Evolutionary conservation across 2,797 vertebrate genomes (phyloP).

Genomic region (Argyrosomus regius): DNA sequence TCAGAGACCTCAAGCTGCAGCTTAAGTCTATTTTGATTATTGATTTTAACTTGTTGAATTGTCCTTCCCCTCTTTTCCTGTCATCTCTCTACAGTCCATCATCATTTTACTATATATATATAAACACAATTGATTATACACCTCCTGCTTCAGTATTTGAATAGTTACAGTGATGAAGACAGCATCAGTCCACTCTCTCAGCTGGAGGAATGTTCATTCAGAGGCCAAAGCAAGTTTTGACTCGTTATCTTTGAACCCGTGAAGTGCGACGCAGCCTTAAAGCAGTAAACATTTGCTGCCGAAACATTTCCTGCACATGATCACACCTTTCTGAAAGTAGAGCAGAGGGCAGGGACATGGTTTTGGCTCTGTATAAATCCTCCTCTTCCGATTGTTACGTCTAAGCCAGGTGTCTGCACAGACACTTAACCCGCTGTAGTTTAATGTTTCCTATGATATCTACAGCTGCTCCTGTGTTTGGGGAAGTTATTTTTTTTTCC

Average conservation of each 20-base stretch:
- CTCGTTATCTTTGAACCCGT: conserved; percentile 22
- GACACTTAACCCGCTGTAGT: background rate
- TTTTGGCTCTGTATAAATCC: background rate
- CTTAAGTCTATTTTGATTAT: background rate
- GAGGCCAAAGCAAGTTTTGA: conserved; percentile 29
- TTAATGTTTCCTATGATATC: background rate
- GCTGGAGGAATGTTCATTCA: conserved; percentile 37
- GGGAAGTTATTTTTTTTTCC: background rate
- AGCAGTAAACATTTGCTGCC: background rate
- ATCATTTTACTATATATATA: background rate
- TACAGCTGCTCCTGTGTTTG: conserved; percentile 2
- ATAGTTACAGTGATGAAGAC: background rate
- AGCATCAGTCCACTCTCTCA: background rate
- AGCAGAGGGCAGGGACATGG: background rate
- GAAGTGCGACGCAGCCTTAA: background rate
- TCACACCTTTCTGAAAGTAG: background rate
- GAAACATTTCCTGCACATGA: background rate
- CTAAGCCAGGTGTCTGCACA: background rate
- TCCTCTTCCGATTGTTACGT: background rate
- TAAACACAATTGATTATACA: background rate
- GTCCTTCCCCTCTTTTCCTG: too few species aligned
- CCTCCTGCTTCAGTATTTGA: background rate
- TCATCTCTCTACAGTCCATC: background rate
- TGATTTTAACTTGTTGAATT: background rate
- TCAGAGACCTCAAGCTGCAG: background rate